Evolutionary conservation across 35 echinoderm and acorn worm species (phyloP).

Genomic region (Nesometra sesokonis): DNA sequence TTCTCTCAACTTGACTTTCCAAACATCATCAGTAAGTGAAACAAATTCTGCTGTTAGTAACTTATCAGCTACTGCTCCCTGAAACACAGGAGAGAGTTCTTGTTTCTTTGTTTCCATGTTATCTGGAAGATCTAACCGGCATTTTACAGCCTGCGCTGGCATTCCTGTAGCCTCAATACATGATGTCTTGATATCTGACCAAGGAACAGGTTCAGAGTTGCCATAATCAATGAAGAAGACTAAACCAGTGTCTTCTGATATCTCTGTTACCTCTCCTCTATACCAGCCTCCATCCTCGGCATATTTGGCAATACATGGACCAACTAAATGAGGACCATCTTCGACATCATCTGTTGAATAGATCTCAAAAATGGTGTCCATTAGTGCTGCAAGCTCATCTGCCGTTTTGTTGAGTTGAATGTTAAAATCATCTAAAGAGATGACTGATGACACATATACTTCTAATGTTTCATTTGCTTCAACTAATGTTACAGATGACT

Average conservation of each 20-base stretch:
- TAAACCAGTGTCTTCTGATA: constrained; percentile 18
- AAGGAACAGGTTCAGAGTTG: constrained; percentile 32
- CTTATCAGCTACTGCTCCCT: not conserved
- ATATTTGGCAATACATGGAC: constrained; percentile 14
- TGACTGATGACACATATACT: not conserved
- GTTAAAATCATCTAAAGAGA: not conserved
- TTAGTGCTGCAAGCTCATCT: not conserved
- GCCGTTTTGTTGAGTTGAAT: not conserved
- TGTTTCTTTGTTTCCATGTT: not conserved
- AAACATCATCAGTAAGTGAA: not conserved
- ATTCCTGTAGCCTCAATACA: constrained; percentile 4
- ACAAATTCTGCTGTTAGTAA: not conserved
- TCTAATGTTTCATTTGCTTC: not conserved
- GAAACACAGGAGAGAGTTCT: not conserved
- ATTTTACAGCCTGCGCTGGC: constrained; percentile 66
- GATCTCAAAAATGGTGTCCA: not conserved
- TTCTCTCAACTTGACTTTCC: not conserved
- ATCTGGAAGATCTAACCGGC: constrained; percentile 19
- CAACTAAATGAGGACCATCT: not conserved
- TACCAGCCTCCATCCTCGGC: constrained; percentile 3
- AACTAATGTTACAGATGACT: not conserved
- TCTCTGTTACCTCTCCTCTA: constrained; percentile 13
- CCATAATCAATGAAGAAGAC: constrained; percentile 63
- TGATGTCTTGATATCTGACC: constrained; percentile 15
- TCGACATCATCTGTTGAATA: not conserved